Percentiles rank a stretch among this genome's conserved stretches.
These are phyloP conservation scores for Holothuria glaberrima DNA, from an alignment of 35 echinoderm and acorn worm genomes.

Conservation along the genomic window DNA sequence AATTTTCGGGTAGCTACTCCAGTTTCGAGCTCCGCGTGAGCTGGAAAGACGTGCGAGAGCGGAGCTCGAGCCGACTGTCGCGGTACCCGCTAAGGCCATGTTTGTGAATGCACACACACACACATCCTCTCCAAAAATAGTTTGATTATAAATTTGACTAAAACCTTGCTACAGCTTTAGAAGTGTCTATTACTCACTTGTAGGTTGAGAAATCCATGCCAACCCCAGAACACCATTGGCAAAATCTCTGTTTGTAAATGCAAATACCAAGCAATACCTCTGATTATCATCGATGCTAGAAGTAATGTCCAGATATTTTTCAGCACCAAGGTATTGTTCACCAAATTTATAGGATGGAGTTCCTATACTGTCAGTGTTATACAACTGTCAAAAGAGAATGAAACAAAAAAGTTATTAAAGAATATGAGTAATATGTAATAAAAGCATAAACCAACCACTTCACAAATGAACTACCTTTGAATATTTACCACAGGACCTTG, in stretches of 20 bases:
- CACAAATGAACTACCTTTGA: no score
- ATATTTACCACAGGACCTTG: no score
- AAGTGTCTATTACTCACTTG: conserved; percentile 47
- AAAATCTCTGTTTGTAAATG: conserved; percentile 88
- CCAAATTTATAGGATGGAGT: conserved; percentile 49
- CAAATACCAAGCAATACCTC: conserved; percentile 77
- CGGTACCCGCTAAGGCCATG: no score
- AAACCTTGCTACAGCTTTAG: no score
- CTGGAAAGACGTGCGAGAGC: no score
- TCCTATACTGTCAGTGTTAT: conserved; percentile 38
- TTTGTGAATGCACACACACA: no score
- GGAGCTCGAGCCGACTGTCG: no score
- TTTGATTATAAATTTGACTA: not conserved
- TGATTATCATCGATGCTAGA: conserved; percentile 39
- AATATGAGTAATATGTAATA: not conserved
- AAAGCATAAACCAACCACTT: no score
- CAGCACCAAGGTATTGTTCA: conserved; percentile 74
- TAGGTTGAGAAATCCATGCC: conserved; percentile 81
- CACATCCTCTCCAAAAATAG: no score
- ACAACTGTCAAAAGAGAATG: conserved; percentile 57
- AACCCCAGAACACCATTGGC: conserved; percentile 88
- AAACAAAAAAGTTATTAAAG: not conserved
- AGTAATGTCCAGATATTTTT: conserved; percentile 84
- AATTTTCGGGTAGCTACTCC: no score
- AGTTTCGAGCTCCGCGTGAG: no score